Evolutionary conservation across 2,888 invertebrate species (phyloP).

Genomic region (Ochropacha duplaris): DNA sequence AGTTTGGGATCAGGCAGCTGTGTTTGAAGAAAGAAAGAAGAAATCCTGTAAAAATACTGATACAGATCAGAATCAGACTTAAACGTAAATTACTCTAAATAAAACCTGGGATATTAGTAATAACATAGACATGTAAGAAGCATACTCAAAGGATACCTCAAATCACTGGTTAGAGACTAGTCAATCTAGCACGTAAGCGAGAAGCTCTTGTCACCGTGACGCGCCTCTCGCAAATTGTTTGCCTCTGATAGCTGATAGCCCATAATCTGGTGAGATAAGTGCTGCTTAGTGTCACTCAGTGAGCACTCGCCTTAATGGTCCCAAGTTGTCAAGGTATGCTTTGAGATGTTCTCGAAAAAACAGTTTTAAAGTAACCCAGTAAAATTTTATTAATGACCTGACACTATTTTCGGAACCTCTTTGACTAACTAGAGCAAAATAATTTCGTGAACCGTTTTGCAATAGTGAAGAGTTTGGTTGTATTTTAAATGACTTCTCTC

Average conservation of each 20-base stretch:
- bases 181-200: conserved; percentile 13
- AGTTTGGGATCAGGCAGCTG: no score
- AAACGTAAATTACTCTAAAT: no score
- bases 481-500: no score
- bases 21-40: no score
- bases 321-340: conserved; percentile 7
- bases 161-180: conserved; percentile 22
- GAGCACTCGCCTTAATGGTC: conserved; percentile 32
- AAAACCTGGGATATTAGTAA: no score
- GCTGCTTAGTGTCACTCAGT: conserved; percentile 23
- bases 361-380: neutral
- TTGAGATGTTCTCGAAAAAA: conserved; percentile 6
- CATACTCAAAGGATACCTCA: conserved; percentile 11
- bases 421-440: neutral
- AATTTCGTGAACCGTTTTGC: no score
- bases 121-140: no score
- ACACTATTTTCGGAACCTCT: neutral
- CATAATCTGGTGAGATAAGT: conserved; percentile 41
- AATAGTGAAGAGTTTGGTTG: no score
- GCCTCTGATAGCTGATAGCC: conserved; percentile 33
- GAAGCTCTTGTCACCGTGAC: conserved; percentile 33
- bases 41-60: no score
- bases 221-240: conserved; percentile 31
- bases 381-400: neutral
- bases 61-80: no score